Evolutionary conservation across 35 echinoderm and acorn worm genomes (phyloP).

Genomic region (Ophiothrix spiculata): DNA sequence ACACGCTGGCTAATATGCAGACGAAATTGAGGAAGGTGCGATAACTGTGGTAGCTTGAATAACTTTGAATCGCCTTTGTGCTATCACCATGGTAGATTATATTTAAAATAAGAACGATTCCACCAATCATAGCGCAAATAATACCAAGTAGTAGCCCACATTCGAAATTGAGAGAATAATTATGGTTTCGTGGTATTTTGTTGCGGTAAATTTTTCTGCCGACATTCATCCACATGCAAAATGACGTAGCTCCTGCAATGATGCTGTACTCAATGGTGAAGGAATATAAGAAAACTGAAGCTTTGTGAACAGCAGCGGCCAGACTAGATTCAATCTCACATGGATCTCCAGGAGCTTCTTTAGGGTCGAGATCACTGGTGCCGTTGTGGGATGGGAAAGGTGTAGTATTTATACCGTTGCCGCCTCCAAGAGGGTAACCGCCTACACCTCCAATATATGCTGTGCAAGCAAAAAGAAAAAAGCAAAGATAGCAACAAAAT

Average conservation of each 20-base stretch:
- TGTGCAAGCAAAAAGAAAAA: too few relatives aligned
- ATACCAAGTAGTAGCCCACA: slow-evolving; percentile 85
- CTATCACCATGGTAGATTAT: slow-evolving; percentile 78
- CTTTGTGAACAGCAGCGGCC: slow-evolving; percentile 67
- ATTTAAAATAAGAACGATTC: slow-evolving; percentile 85
- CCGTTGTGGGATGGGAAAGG: too few relatives aligned
- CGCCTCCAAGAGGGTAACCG: too few relatives aligned
- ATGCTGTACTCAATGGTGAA: slow-evolving; percentile 95
- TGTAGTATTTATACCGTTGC: too few relatives aligned
- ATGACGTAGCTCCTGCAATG: slow-evolving; percentile 81
- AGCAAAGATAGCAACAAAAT: too few relatives aligned
- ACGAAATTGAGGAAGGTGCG: slow-evolving; percentile 84
- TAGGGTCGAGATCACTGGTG: too few relatives aligned
- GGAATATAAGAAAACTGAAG: slow-evolving; percentile 82
- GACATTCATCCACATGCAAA: slow-evolving; percentile 94
- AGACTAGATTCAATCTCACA: slow-evolving; percentile 34
- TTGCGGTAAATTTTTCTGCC: slow-evolving; percentile 47
- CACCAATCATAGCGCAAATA: slow-evolving; percentile 84
- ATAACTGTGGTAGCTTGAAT: slow-evolving; percentile 83
- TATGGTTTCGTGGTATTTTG: background rate
- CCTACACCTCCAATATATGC: too few relatives aligned
- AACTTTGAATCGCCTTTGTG: slow-evolving; percentile 57
- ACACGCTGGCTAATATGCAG: slow-evolving; percentile 56
- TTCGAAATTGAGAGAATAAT: slow-evolving; percentile 57
- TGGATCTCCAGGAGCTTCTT: too few relatives aligned